These are phyloP conservation scores for Nothoprocta perdicaria DNA, from an alignment of 2,113 vertebrate species.

Conservation along the genomic window DNA sequence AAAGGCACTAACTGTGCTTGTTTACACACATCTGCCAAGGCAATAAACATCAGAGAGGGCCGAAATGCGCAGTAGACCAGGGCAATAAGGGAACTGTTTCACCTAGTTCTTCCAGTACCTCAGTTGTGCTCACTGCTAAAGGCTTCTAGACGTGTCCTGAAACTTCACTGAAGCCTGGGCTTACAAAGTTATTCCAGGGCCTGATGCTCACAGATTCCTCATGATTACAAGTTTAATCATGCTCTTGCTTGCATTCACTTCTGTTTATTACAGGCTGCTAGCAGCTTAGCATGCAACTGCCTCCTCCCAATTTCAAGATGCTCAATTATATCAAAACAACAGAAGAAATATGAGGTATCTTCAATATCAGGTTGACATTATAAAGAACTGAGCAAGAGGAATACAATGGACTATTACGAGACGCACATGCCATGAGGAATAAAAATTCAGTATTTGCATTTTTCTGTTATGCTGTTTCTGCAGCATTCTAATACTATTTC, in stretches of 20 bases:
- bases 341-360: background rate
- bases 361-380: background rate
- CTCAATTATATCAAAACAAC: background rate
- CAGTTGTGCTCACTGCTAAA: background rate
- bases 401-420: background rate
- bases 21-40: background rate
- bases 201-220: background rate
- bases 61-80: background rate
- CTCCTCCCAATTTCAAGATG: background rate
- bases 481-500: background rate
- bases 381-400: background rate
- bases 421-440: background rate
- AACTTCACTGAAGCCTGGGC: background rate
- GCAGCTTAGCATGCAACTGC: background rate
- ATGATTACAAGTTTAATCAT: background rate
- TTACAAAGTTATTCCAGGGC: background rate
- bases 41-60: background rate
- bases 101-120: fast-evolving
- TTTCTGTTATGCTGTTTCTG: background rate
- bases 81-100: background rate
- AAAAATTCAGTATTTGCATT: background rate
- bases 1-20: background rate
- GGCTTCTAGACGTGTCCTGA: background rate
- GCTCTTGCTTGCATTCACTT: background rate
- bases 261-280: background rate